Percentiles rank a stretch among this genome's conserved stretches.
These are phyloP conservation scores for Helogale parvula DNA, from an alignment of 2,113 vertebrate genomes.

Conservation along the genomic window DNA sequence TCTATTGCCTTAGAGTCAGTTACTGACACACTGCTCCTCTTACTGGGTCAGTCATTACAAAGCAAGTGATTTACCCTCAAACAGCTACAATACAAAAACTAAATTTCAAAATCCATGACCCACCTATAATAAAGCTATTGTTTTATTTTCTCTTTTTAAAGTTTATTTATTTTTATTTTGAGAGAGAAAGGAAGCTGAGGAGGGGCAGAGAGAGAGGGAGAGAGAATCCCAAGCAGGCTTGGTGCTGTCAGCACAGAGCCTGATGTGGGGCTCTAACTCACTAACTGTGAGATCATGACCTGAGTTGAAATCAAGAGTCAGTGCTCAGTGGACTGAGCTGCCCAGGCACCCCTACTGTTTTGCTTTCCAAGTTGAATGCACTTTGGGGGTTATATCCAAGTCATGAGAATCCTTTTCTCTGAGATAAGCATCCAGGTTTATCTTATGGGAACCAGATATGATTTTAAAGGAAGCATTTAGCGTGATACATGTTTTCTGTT, in stretches of 20 bases:
- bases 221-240: too few relatives aligned
- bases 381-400: not conserved
- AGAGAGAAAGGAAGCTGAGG: too few relatives aligned
- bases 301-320: too few relatives aligned
- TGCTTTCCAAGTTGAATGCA: not conserved
- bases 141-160: not conserved
- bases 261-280: too few relatives aligned
- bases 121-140: not conserved
- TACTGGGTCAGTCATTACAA: not conserved
- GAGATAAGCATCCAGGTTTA: not conserved
- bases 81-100: constrained; percentile 2
- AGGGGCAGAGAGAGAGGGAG: too few relatives aligned
- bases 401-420: not conserved
- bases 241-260: too few relatives aligned
- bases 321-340: too few relatives aligned
- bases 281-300: too few relatives aligned
- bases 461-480: not conserved
- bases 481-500: not conserved
- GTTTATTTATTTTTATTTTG: too few relatives aligned
- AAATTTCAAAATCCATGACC: not conserved
- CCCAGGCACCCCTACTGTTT: too few relatives aligned
- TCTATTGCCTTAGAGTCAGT: not conserved
- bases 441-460: not conserved
- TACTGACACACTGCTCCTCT: not conserved
- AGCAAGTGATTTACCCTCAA: not conserved